Percentiles rank a stretch among this genome's conserved stretches.
These are phyloP conservation scores for Regulus satrapa DNA, from an alignment of 2,113 vertebrate genomes.

Conservation along the genomic window DNA sequence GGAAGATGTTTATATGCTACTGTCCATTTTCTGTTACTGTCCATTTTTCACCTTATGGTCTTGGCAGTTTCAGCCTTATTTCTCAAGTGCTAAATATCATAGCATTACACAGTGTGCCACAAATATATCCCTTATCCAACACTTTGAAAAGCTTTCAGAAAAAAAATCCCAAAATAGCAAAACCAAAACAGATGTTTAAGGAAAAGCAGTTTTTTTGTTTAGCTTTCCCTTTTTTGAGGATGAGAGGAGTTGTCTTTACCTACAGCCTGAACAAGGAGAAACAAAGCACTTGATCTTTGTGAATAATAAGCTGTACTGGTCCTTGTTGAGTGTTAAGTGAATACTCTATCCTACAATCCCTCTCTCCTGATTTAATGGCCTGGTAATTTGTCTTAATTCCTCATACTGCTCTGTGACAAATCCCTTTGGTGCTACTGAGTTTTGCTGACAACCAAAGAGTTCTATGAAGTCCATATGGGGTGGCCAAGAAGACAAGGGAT, in stretches of 20 bases:
- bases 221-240: not conserved
- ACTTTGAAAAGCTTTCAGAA: not conserved
- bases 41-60: not conserved
- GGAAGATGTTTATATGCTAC: not conserved
- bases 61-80: not conserved
- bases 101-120: not conserved
- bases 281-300: not conserved
- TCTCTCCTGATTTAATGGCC: not conserved
- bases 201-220: not conserved
- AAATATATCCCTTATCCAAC: not conserved
- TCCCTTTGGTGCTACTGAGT: not conserved
- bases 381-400: not conserved
- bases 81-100: not conserved
- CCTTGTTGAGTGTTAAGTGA: not conserved
- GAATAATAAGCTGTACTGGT: not conserved
- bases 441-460: not conserved
- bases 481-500: not conserved
- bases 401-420: not conserved
- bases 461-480: not conserved
- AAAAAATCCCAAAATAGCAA: not conserved
- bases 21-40: not conserved
- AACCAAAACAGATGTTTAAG: fast-evolving
- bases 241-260: not conserved
- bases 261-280: not conserved
- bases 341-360: not conserved